phyloP scores from a whole-genome alignment of 2,888 invertebrate species.

The Willowsia nigromaculata region DNA sequence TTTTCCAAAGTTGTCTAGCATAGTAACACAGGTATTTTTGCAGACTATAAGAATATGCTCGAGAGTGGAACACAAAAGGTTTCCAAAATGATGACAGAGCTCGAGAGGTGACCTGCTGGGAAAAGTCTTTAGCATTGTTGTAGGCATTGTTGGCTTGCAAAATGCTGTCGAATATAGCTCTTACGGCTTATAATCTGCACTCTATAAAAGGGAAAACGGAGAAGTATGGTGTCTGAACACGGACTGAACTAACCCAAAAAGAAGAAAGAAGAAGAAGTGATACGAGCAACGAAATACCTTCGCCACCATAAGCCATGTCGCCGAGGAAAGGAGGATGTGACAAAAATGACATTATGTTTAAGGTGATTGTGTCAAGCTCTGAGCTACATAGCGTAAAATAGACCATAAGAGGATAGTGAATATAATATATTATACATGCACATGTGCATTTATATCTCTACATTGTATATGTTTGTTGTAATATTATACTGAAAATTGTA shows the following conservation, averaged over 20 bases:
- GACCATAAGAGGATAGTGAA: not conserved
- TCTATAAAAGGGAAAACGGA: not conserved
- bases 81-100: not conserved
- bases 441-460: too few species aligned
- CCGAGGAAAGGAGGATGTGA: slow-evolving; percentile 45
- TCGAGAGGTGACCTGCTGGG: slow-evolving; percentile 16
- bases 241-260: not conserved
- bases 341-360: slow-evolving; percentile 57
- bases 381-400: not conserved
- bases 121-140: not conserved
- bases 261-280: not conserved
- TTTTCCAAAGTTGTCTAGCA: too few species aligned
- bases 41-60: too few species aligned
- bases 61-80: too few species aligned
- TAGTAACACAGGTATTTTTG: too few species aligned
- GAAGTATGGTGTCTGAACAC: not conserved
- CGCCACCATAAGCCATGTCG: not conserved
- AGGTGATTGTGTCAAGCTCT: slow-evolving; percentile 28
- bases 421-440: not conserved
- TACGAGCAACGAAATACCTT: not conserved
- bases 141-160: not conserved
- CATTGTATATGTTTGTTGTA: not conserved
- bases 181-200: not conserved
- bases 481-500: too few species aligned
- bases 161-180: not conserved